These are phyloP conservation scores for Apis laboriosa DNA, from an alignment of 1,140 invertebrate genomes.

Conservation along the genomic window DNA sequence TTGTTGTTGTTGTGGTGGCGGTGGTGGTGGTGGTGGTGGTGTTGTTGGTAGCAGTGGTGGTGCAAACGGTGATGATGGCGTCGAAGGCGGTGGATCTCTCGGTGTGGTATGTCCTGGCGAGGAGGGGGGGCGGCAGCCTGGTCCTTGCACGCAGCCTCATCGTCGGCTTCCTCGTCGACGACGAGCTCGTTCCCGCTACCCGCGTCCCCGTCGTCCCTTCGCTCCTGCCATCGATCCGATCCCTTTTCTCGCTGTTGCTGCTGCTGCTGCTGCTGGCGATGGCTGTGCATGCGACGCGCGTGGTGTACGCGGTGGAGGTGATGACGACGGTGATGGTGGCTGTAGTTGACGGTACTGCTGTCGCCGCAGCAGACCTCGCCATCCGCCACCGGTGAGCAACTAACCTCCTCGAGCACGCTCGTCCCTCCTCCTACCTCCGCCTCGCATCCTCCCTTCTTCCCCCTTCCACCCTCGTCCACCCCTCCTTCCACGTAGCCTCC, in stretches of 20 bases:
- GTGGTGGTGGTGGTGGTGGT: constrained; percentile 21
- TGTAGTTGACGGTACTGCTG: constrained; percentile 42
- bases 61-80: constrained; percentile 27
- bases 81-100: constrained; percentile 22
- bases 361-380: constrained; percentile 51
- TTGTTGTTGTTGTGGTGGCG: constrained; percentile 13
- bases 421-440: constrained; percentile 22
- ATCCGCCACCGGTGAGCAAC: constrained; percentile 50
- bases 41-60: constrained; percentile 15
- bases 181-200: constrained; percentile 36
- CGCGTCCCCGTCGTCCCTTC: constrained; percentile 41
- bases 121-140: constrained; percentile 1
- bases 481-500: constrained; percentile 19
- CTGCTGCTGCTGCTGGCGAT: constrained; percentile 47
- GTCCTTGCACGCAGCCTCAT: constrained; percentile 19
- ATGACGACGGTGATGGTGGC: constrained; percentile 47
- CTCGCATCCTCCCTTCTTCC: constrained; percentile 40
- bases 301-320: constrained; percentile 50
- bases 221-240: constrained; percentile 35
- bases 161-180: constrained; percentile 47
- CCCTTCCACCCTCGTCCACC: constrained; percentile 35
- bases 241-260: no score
- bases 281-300: constrained; percentile 50
- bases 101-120: constrained; percentile 20
- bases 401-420: constrained; percentile 50